Evolutionary conservation across 1,140 invertebrate species (phyloP).

Genomic region (Bombus sylvicola): DNA sequence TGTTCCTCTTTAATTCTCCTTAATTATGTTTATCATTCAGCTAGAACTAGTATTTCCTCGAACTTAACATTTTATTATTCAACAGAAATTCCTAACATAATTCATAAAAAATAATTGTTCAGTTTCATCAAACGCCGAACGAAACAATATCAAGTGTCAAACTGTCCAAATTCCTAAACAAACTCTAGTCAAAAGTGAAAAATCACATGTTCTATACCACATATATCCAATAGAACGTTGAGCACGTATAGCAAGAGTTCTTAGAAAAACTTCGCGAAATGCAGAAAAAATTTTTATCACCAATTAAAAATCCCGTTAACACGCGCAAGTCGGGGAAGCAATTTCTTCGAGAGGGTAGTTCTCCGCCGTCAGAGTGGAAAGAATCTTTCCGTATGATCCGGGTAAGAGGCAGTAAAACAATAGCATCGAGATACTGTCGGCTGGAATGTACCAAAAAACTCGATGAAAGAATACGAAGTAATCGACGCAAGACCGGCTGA

Average conservation of each 20-base stretch:
- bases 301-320: background rate
- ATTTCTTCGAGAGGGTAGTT: background rate
- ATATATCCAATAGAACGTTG: too few relatives aligned
- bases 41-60: too few relatives aligned
- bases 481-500: background rate
- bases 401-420: background rate
- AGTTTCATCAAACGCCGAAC: too few relatives aligned
- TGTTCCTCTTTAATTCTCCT: too few relatives aligned
- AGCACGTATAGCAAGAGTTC: background rate
- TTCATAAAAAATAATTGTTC: too few relatives aligned
- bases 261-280: background rate
- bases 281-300: background rate
- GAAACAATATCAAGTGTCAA: too few relatives aligned
- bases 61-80: too few relatives aligned
- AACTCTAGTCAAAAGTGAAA: too few relatives aligned
- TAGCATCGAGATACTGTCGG: background rate
- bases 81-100: too few relatives aligned
- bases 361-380: background rate
- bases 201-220: too few relatives aligned
- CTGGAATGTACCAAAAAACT: background rate
- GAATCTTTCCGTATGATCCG: background rate
- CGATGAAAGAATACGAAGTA: constrained; percentile 11
- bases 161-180: too few relatives aligned
- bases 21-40: too few relatives aligned
- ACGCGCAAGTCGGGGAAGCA: background rate